Evolutionary conservation across 2,888 invertebrate genomes (phyloP), one percentile per base, ranked within the genome.

Genomic region (Macrophya annulata): DNA sequence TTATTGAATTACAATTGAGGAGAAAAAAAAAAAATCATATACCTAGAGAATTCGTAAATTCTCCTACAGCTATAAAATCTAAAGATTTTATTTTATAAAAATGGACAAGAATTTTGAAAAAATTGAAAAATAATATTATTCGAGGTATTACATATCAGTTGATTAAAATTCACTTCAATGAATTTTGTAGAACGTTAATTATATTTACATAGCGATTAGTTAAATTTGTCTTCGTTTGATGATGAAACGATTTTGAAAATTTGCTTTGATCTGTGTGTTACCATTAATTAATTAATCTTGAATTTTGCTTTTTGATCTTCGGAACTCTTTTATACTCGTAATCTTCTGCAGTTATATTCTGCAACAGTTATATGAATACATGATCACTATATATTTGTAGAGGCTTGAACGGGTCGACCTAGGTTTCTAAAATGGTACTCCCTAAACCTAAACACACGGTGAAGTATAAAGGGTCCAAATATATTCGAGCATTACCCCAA

Each of bases 361-460:
- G 81, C 81, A 59, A 81, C 81, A 59, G 51, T 62, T 81, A 81
- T 62, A 62, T 43, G 40, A 81, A 81, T 62, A 81, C 51, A 17
- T 43, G n/a, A 43, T 37, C 51, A 51, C 51, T 51, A 40, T 37
- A 77, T 77, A 51, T 55, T 77, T 77, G 55, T 55, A 55, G 51
- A 77, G 51, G 55, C 15, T 31, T 55, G 37, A 77, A 40, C 81
- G 81, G 81, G 59, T 81, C 62, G 43, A 25, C 62, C 43, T 62
- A 43, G 59, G 51, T 37, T 37, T 81, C 81, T 81, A 21, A 62
- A 77, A 81, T 37, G 81, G 40, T 51, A 43, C 25, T 62, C 21
- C 81, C 81, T 62, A 62, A 81, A 62, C 81, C 81, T 62, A 62
- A 81, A 62, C 81, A 81, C 59, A 81, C 81, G n/a, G 43, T 43